phyloP scores from a whole-genome alignment of 2,888 invertebrate genomes.

The Tipula helvola region DNA sequence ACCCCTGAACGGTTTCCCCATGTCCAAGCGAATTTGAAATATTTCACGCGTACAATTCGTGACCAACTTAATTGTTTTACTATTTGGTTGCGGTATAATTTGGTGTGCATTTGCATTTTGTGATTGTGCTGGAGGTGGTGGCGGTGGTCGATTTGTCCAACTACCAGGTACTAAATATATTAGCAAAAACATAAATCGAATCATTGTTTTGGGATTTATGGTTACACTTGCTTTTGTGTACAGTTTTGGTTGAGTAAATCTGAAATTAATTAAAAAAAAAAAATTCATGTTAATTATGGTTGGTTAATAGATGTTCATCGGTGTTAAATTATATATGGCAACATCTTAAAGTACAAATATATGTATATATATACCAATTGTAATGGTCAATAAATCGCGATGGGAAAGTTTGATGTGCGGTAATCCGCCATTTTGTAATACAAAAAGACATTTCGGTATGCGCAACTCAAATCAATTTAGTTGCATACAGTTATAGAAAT shows the following conservation, averaged over 20 bases:
- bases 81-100: constrained; percentile 21
- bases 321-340: not conserved
- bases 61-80: constrained; percentile 44
- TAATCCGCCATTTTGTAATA: not conserved
- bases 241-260: not conserved
- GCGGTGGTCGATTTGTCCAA: constrained; percentile 27
- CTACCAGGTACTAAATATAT: constrained; percentile 18
- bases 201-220: not conserved
- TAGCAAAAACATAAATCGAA: not conserved
- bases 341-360: not conserved
- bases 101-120: not conserved
- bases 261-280: not conserved
- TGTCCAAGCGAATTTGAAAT: constrained; percentile 46
- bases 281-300: not conserved
- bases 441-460: not conserved
- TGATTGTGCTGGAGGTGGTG: constrained; percentile 13
- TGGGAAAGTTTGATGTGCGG: not conserved
- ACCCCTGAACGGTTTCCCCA: constrained; percentile 49
- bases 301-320: not conserved
- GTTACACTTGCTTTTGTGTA: not conserved
- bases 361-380: not conserved
- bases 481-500: too few relatives aligned
- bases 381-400: not conserved
- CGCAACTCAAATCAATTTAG: too few relatives aligned
- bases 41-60: constrained; percentile 49